Conservation (phyloP, 2,797 vertebrate genomes). For the Pantherophis vulpinus region DNA sequence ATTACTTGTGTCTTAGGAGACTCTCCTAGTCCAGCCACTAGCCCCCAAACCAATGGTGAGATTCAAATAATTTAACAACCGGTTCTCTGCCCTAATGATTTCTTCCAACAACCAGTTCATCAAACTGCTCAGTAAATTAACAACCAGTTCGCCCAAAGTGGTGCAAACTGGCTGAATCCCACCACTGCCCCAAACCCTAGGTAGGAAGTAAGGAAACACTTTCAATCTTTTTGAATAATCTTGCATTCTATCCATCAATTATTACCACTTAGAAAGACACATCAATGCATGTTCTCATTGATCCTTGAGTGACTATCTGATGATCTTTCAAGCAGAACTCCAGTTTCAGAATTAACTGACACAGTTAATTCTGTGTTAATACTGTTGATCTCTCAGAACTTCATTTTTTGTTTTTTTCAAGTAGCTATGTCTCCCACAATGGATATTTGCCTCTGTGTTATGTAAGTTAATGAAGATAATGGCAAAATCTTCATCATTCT, state of each 20-base stretch:
- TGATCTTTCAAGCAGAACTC: background rate
- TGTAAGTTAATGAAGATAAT: background rate
- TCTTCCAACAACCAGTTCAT: too few relatives aligned
- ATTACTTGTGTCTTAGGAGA: background rate
- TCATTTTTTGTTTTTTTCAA: background rate
- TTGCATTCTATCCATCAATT: background rate
- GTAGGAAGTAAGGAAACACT: background rate
- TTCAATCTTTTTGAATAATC: background rate
- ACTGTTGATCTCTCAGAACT: background rate
- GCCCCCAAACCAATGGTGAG: background rate
- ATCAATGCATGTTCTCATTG: background rate
- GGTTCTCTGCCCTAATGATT: too few relatives aligned
- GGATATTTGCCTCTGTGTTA: background rate
- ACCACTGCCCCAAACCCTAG: background rate
- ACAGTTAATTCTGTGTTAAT: background rate
- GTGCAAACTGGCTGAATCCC: too few relatives aligned
- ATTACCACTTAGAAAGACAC: background rate
- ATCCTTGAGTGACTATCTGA: background rate
- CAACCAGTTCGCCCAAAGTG: too few relatives aligned
- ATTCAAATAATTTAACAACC: too few relatives aligned
- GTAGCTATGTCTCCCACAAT: background rate
- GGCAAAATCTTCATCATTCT: background rate
- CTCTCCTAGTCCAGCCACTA: background rate
- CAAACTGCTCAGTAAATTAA: too few relatives aligned
- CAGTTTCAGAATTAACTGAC: background rate